phyloP scores from a whole-genome alignment of 2,113 vertebrate species.

The Eleginops maclovinus region DNA sequence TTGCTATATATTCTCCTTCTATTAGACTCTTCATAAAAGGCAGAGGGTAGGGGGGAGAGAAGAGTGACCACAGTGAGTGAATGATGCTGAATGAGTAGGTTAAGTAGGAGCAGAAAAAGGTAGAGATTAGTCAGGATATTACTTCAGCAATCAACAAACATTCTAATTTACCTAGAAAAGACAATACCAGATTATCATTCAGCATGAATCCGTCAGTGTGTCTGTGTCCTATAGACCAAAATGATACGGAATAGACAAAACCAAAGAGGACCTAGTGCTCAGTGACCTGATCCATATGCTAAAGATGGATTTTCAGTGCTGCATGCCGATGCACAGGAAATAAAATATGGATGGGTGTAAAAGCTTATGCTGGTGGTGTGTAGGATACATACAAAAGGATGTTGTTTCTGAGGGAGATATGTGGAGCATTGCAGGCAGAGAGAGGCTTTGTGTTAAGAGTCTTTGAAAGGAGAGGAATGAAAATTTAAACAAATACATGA shows the following conservation, averaged over 20 bases:
- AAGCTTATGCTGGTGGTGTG: conserved; percentile 17
- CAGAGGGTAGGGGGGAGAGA: conserved; percentile 25
- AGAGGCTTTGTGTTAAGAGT: neutral
- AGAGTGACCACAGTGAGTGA: neutral
- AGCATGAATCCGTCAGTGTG: too few relatives aligned
- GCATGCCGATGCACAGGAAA: conserved; percentile 27
- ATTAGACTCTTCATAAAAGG: conserved; percentile 43
- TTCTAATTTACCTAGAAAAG: conserved; percentile 49
- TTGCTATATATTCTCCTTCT: conserved; percentile 58
- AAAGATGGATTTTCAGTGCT: conserved; percentile 41
- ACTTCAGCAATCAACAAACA: conserved; percentile 37
- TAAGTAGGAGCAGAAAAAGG: conserved; percentile 33
- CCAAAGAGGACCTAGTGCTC: neutral
- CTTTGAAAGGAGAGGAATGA: neutral
- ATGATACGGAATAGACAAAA: conserved; percentile 6
- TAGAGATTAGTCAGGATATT: conserved; percentile 28
- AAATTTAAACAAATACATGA: conserved; percentile 1
- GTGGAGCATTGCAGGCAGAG: neutral
- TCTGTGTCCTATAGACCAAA: neutral
- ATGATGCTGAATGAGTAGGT: neutral
- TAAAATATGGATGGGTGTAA: conserved; percentile 38
- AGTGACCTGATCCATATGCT: conserved; percentile 19
- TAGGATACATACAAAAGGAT: conserved; percentile 22
- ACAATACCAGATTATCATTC: conserved; percentile 12
- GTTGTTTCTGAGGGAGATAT: conserved; percentile 9